Evolutionary conservation across 1,140 invertebrate species (phyloP), one percentile per base, ranked within the genome.

Genomic region (Spodoptera frugiperda): DNA sequence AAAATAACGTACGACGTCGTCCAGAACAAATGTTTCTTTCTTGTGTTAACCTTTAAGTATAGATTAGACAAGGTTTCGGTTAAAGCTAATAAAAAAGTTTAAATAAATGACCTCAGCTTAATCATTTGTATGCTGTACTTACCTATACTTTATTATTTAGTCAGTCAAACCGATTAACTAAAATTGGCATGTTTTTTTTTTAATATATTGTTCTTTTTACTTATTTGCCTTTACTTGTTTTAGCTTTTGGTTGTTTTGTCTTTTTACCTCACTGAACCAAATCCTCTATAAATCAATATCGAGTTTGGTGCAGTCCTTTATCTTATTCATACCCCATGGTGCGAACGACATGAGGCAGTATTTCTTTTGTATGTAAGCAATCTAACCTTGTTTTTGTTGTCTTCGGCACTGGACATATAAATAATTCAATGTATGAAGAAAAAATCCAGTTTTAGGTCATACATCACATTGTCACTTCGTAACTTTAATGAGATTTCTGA

Each of bases 321-420:
- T 61, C 57, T 61, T 10, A 61, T 63, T 44, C 33, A 44, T 61
- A 44, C 59, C n/a, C 9, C 33, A 39, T 39, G 4, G 15, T 10
- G 39, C 3, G 21, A 3, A 57, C 8, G 25, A 30, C 54, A 14
- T 17, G 15, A 17, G 30, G 30, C 33, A 63, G 33, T 44, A 19
- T 44, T 44, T 63, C 59, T 63, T 63, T 63, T 63, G 59, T 49
- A 48, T n/a, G 44, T 49, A 25, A 17, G 44, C 63, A 67, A 67
- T 49, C 44, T n/a, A 49, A 67, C 63, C 19, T 67, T 67, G 46
- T 67, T 67, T 67, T 67, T 67, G 63, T 19, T 67, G 44, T 67
- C 44, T 49, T 11, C 63, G 19, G 11, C 19, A 21, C 19, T 49
- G 63, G 33, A 44, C 59, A 19, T 49, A 67, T 67, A 67, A 67